Evolutionary conservation across 2,797 vertebrate genomes (phyloP), one percentile per base, ranked within the genome.

Genomic region (Eutrigla gurnardus): DNA sequence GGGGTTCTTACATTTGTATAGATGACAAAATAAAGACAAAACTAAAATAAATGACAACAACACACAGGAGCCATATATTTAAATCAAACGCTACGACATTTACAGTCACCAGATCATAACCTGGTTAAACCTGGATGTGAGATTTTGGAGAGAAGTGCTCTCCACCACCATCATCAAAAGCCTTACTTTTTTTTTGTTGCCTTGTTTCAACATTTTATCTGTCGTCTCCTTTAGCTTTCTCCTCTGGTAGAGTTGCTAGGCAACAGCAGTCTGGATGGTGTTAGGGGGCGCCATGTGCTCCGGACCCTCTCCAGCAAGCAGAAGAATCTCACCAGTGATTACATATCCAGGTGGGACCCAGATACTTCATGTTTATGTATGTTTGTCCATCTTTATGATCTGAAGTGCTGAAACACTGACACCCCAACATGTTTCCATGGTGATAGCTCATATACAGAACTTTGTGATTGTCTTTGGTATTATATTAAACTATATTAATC

Each of bases 171-270:
- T 35, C 32, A 54, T 33, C 18, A 25, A 50, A 53, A 15, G 33
- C 32, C 15, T 17, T 50, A 25, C n/a, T 6, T 63, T 33, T 67
- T 33, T 65, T 43, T 13, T 42, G 25, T 2, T 25, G 25, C 13
- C 43, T 36, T 18, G 4, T 63, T 79, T 66, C 1, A 45, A 52
- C 10, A 14, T 64, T 70, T 61, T 43, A 60, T 54, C 39, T 72
- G 2, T 73, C 40, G 8, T 75, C n/a, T 73, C 15, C 25, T 49
- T 63, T 76, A 97, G 96, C 96, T 98, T 69, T 89, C 89, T 74
- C 96, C 96, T 75, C 91, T 98, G 85, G 88, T 95, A 66, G 96
- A 95, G 68, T 93, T 91, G 88, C 83, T 98, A 89, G 96, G 95
- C 82, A 94, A 93, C 25, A 90, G 93, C 86, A 96, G 92, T 74